Conservation (phyloP, 30 jellyfish, hydroid and myxozoan species). For the Turritopsis rubra region DNA sequence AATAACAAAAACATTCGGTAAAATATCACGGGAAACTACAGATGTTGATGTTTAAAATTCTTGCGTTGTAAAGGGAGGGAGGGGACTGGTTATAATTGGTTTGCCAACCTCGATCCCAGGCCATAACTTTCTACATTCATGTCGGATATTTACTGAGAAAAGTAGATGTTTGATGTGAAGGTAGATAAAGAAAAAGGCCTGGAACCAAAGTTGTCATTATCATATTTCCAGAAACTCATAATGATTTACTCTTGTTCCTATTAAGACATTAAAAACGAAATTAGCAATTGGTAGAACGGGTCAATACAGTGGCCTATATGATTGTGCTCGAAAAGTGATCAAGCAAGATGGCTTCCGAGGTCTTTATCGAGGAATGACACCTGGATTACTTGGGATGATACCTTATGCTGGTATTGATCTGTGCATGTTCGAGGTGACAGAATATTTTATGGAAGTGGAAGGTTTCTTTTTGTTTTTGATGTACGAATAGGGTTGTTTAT, state of each 20-base stretch:
- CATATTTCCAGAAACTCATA: not conserved
- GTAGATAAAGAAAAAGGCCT: too few relatives aligned
- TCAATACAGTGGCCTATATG: conserved; percentile 71
- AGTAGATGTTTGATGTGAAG: too few relatives aligned
- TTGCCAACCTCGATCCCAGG: not conserved
- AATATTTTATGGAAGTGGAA: not conserved
- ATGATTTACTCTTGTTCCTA: too few relatives aligned
- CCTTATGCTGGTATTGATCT: conserved; percentile 98
- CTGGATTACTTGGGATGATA: conserved; percentile 82
- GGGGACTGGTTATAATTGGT: too few relatives aligned
- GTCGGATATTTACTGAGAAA: too few relatives aligned
- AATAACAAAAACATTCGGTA: too few relatives aligned
- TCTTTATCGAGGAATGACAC: conserved; percentile 84
- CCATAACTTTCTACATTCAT: too few relatives aligned
- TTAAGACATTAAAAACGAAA: conserved; percentile 76
- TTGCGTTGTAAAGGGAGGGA: too few relatives aligned
- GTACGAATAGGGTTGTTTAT: too few relatives aligned
- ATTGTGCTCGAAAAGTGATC: conserved; percentile 70
- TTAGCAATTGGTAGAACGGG: conserved; percentile 92
- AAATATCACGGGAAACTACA: too few relatives aligned
- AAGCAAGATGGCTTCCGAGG: conserved; percentile 61
- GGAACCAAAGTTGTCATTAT: not conserved
- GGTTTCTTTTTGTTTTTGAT: not conserved
- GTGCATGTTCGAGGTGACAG: conserved; percentile 81
- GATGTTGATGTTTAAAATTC: too few relatives aligned